phyloP scores from a whole-genome alignment of 1,140 invertebrate genomes.

The Holotrichia oblita region DNA sequence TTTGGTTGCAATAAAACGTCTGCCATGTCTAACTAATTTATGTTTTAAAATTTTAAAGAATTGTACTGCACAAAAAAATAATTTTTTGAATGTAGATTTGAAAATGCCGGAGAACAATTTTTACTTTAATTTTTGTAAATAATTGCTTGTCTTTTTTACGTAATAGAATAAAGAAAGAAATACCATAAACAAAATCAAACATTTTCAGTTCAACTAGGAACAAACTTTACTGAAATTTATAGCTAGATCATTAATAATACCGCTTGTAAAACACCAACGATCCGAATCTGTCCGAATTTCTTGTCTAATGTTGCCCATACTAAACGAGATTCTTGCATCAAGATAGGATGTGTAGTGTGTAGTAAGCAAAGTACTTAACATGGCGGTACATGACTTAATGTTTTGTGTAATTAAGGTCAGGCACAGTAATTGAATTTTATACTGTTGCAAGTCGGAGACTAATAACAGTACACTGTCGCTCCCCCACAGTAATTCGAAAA shows the following conservation, averaged over 20 bases:
- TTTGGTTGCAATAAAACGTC: too few species aligned
- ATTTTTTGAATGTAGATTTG: too few species aligned
- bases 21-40: too few species aligned
- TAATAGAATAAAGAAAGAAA: too few species aligned
- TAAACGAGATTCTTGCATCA: neutral
- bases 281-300: neutral
- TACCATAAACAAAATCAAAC: too few species aligned
- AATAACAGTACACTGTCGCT: neutral
- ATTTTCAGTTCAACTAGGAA: too few species aligned
- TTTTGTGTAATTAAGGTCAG: conserved; percentile 17
- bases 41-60: too few species aligned
- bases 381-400: conserved; percentile 12
- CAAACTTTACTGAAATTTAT: neutral
- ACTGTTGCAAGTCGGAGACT: neutral
- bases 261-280: neutral
- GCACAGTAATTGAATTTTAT: conserved; percentile 17
- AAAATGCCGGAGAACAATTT: too few species aligned
- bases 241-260: neutral
- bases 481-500: neutral
- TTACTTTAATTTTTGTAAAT: too few species aligned
- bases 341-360: neutral
- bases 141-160: too few species aligned
- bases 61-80: too few species aligned
- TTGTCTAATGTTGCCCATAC: neutral
- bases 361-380: conserved; percentile 1